A percentile compares a stretch with the other conserved stretches of the same genome.
These are phyloP conservation scores for Misgurnus anguillicaudatus DNA, from an alignment of 2,113 vertebrate species.

Conservation along the genomic window DNA sequence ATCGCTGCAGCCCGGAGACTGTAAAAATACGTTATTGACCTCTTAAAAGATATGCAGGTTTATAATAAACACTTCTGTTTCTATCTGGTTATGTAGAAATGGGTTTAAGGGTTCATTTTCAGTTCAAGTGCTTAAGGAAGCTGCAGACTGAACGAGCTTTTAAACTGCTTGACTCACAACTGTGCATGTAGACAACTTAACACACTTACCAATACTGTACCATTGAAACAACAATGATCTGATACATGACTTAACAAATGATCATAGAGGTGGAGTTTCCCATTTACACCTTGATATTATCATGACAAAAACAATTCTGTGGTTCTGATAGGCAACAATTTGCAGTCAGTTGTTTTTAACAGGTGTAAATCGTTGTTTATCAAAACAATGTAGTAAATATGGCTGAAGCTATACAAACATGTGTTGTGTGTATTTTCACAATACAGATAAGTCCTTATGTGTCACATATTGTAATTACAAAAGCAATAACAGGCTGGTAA, in stretches of 20 bases:
- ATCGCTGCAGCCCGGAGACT: no score
- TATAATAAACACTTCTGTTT: no score
- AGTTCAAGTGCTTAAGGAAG: background rate
- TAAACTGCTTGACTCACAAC: conserved; percentile 13
- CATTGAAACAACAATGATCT: background rate
- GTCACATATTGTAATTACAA: background rate
- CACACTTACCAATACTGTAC: background rate
- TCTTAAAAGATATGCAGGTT: no score
- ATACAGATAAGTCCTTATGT: background rate
- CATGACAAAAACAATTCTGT: background rate
- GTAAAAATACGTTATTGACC: no score
- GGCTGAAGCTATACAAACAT: background rate
- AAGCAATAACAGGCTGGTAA: background rate
- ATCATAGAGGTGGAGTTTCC: background rate
- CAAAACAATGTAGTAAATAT: background rate
- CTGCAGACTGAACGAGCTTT: background rate
- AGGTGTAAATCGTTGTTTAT: background rate
- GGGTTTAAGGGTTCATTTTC: conserved; percentile 13
- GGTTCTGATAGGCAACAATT: background rate
- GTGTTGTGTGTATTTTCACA: background rate
- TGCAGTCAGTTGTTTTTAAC: background rate
- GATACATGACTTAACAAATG: background rate
- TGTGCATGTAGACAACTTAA: background rate
- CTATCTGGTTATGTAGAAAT: background rate
- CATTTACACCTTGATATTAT: background rate